These are phyloP conservation scores for Acridotheres tristis DNA, from an alignment of 2,797 vertebrate genomes.

Conservation along the genomic window DNA sequence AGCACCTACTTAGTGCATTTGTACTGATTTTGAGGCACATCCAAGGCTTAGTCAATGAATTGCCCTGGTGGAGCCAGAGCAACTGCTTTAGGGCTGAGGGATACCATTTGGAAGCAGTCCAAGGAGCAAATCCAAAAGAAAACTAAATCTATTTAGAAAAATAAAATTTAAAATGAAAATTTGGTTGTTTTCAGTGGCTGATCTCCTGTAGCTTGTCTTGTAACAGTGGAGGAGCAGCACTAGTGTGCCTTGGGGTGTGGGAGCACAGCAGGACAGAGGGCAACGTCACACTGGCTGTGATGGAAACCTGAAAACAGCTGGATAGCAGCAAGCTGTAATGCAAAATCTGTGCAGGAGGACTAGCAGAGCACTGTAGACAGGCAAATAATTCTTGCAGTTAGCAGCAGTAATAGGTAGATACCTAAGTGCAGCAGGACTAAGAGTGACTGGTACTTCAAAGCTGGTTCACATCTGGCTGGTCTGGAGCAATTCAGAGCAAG, in stretches of 20 bases:
- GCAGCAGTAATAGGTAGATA: neutral
- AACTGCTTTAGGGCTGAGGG: neutral
- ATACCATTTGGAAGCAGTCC: neutral
- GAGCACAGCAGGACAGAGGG: neutral
- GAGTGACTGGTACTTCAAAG: neutral
- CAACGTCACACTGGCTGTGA: neutral
- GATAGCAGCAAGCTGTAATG: neutral
- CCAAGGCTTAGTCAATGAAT: neutral
- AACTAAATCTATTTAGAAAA: neutral
- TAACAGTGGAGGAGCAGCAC: neutral
- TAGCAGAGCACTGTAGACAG: neutral
- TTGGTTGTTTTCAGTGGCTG: neutral
- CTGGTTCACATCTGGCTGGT: neutral
- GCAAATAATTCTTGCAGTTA: neutral
- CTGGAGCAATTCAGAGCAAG: neutral
- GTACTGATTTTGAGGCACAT: neutral
- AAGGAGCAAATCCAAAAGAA: neutral
- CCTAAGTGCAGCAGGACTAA: neutral
- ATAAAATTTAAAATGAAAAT: too few relatives aligned
- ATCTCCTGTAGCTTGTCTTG: neutral
- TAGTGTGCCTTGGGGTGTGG: neutral
- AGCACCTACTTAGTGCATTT: neutral
- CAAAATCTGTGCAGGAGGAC: neutral
- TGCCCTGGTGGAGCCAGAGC: neutral
- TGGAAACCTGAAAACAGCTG: neutral